A percentile compares a stretch with the other conserved stretches of the same genome.
Conservation (phyloP, 2,888 invertebrate species). For the Fabriciana adippe region DNA sequence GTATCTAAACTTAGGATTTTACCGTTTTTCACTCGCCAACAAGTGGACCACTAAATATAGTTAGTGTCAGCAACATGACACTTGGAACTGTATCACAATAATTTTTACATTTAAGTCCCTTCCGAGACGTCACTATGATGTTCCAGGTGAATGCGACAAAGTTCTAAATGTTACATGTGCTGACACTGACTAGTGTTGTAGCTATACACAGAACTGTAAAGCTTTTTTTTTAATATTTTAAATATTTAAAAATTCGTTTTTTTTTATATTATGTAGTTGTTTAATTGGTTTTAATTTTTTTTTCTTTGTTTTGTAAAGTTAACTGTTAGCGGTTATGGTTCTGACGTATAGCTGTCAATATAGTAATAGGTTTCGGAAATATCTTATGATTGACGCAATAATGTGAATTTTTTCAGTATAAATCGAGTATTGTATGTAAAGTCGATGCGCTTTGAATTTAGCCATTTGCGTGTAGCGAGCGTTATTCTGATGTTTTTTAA, state of each 20-base stretch:
- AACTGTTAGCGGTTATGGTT: conserved; percentile 3
- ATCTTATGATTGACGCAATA: conserved; percentile 20
- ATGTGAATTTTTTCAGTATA: conserved; percentile 14
- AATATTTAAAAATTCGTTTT: conserved; percentile 18
- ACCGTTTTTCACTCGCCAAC: conserved; percentile 21
- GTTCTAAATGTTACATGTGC: background rate
- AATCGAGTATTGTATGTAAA: conserved; percentile 17
- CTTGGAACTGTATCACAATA: conserved; percentile 17
- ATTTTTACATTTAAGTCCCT: background rate
- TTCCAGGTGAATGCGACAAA: conserved; percentile 3
- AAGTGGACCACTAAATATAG: conserved; percentile 22
- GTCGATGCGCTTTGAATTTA: conserved; percentile 18
- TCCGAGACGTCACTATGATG: background rate
- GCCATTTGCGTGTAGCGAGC: conserved; percentile 19
- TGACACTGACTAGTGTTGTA: conserved; percentile 10
- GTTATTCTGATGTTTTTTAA: conserved; percentile 12
- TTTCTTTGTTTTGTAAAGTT: conserved; percentile 17
- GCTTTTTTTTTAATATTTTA: conserved; percentile 7
- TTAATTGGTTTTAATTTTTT: conserved; percentile 14
- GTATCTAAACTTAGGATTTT: conserved; percentile 20
- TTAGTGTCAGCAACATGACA: conserved; percentile 2
- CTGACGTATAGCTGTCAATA: conserved; percentile 17
- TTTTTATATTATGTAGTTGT: conserved; percentile 15
- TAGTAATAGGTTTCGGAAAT: conserved; percentile 10
- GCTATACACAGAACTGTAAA: conserved; percentile 12